Conservation (phyloP, 2,888 invertebrate species). For the Machimus atricapillus region DNA sequence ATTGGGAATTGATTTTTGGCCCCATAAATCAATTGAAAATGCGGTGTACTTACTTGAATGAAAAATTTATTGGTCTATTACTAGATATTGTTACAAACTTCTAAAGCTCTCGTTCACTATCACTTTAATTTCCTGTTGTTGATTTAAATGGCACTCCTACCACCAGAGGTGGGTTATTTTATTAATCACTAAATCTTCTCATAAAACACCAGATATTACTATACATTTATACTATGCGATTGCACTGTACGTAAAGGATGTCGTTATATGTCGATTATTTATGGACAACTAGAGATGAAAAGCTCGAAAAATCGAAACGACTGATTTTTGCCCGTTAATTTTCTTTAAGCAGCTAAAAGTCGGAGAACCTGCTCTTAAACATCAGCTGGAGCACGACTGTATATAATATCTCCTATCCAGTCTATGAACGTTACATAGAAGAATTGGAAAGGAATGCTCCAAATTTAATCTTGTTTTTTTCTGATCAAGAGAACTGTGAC, state of each 20-base stretch:
- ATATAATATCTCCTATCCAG: background rate
- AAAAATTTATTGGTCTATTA: background rate
- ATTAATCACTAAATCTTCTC: background rate
- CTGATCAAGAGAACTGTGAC: background rate
- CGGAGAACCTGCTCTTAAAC: background rate
- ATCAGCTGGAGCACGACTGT: background rate
- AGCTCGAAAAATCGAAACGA: background rate
- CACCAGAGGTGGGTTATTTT: background rate
- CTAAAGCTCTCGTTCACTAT: background rate
- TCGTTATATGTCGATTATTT: slow-evolving; percentile 18
- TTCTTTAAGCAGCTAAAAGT: background rate
- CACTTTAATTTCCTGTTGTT: background rate
- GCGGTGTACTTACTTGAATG: background rate
- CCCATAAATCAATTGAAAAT: slow-evolving; percentile 25
- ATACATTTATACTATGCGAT: background rate
- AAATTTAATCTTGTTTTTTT: background rate
- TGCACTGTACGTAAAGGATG: background rate
- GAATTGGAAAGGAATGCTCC: background rate
- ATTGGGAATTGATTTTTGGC: slow-evolving; percentile 17
- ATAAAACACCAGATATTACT: background rate
- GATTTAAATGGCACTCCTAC: background rate
- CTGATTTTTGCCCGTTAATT: slow-evolving; percentile 17
- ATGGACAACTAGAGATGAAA: background rate
- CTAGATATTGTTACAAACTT: background rate
- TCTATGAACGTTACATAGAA: background rate